A percentile compares a stretch with the other conserved stretches of the same genome.
These are phyloP conservation scores for Dicentrarchus labrax DNA, from an alignment of 2,113 vertebrate genomes.

Conservation along the genomic window DNA sequence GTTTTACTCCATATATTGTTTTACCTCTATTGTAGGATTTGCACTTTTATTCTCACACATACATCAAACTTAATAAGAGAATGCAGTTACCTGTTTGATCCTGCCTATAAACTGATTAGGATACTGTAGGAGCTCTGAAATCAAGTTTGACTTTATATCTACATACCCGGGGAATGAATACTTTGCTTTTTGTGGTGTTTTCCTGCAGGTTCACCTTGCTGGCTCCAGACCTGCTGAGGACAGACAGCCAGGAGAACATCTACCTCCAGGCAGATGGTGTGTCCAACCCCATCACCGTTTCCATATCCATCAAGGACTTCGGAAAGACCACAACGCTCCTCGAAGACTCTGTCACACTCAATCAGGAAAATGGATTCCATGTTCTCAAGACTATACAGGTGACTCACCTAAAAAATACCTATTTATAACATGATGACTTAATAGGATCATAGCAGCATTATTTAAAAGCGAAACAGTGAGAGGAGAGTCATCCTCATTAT, in stretches of 20 bases:
- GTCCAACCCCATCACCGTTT: slow-evolving; percentile 30
- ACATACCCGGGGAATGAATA: not conserved
- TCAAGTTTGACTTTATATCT: not conserved
- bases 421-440: too few species aligned
- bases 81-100: not conserved
- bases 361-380: slow-evolving; percentile 55
- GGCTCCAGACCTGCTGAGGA: slow-evolving; percentile 77
- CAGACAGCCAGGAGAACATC: slow-evolving; percentile 80
- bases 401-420: not conserved
- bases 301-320: slow-evolving; percentile 61
- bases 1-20: not conserved
- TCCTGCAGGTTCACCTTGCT: slow-evolving; percentile 74
- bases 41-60: not conserved
- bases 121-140: not conserved
- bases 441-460: too few species aligned
- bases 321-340: not conserved
- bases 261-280: slow-evolving; percentile 67
- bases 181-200: too few species aligned
- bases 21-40: not conserved
- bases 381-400: slow-evolving; percentile 76
- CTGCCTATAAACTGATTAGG: not conserved
- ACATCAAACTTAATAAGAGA: not conserved
- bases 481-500: not conserved
- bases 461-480: too few species aligned
- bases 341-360: slow-evolving; percentile 57